Evolutionary conservation across 2,888 invertebrate species (phyloP).

Genomic region (Emesis furor): DNA sequence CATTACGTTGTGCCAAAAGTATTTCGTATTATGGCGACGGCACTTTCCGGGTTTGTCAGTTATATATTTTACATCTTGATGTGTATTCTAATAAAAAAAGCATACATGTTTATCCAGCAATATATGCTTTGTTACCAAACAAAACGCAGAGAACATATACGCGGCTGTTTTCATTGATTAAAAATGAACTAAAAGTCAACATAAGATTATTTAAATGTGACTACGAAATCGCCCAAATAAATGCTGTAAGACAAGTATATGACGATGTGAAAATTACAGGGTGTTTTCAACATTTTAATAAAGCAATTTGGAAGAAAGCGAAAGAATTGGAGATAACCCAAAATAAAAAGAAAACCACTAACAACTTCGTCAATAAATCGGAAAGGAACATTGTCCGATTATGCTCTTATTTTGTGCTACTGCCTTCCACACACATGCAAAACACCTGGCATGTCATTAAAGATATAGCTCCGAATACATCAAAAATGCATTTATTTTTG

Average conservation of each 20-base stretch:
- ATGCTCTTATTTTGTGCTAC: slow-evolving; percentile 11
- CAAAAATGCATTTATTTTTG: not conserved
- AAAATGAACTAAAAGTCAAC: not conserved
- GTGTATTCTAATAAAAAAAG: not conserved
- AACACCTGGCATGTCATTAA: not conserved
- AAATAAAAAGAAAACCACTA: not conserved
- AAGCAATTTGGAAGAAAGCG: not conserved
- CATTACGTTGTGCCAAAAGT: not conserved
- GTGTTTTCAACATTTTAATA: not conserved
- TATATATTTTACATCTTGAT: not conserved
- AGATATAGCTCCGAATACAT: not conserved
- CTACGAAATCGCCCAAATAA: not conserved
- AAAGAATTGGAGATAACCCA: not conserved
- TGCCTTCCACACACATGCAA: not conserved
- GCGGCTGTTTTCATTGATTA: not conserved
- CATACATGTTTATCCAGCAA: not conserved
- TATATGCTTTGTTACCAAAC: not conserved
- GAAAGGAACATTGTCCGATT: not conserved
- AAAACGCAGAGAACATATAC: not conserved
- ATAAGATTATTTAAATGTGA: not conserved
- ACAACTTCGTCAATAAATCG: not conserved
- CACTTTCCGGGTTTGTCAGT: not conserved
- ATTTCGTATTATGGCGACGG: not conserved
- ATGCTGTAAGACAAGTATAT: not conserved
- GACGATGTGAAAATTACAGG: not conserved